Conservation (phyloP, 2,888 invertebrate species). For the Rhaphigaster nebulosa region DNA sequence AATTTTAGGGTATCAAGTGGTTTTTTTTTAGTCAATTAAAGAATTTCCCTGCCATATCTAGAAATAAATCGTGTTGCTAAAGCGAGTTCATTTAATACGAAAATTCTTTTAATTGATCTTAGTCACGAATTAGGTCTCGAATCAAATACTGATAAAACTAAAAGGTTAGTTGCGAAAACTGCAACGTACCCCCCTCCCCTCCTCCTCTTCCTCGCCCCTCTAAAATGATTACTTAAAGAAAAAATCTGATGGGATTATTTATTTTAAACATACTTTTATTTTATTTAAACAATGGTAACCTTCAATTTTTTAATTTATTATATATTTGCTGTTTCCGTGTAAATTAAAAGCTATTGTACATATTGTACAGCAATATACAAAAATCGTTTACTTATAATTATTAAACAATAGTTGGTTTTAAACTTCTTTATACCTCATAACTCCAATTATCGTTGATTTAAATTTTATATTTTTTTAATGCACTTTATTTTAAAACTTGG, state of each 20-base stretch:
- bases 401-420: too few relatives aligned
- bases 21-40: background rate
- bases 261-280: background rate
- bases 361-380: too few relatives aligned
- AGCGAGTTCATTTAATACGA: constrained; percentile 6
- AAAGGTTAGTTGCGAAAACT: background rate
- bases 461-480: too few relatives aligned
- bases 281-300: background rate
- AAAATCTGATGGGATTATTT: background rate
- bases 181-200: background rate
- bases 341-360: too few relatives aligned
- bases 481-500: too few relatives aligned
- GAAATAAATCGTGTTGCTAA: background rate
- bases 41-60: background rate
- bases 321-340: too few relatives aligned
- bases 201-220: too few relatives aligned
- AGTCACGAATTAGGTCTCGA: constrained; percentile 4
- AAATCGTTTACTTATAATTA: too few relatives aligned
- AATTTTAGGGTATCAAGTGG: background rate
- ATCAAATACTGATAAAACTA: constrained; percentile 22
- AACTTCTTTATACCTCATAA: too few relatives aligned
- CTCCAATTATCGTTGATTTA: too few relatives aligned
- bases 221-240: background rate
- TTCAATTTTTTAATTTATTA: too few relatives aligned
- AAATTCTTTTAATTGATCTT: constrained; percentile 21